Base-by-base conservation (phyloP, 2,113 vertebrate genomes). In the Psilopsiagon aurifrons region DNA sequence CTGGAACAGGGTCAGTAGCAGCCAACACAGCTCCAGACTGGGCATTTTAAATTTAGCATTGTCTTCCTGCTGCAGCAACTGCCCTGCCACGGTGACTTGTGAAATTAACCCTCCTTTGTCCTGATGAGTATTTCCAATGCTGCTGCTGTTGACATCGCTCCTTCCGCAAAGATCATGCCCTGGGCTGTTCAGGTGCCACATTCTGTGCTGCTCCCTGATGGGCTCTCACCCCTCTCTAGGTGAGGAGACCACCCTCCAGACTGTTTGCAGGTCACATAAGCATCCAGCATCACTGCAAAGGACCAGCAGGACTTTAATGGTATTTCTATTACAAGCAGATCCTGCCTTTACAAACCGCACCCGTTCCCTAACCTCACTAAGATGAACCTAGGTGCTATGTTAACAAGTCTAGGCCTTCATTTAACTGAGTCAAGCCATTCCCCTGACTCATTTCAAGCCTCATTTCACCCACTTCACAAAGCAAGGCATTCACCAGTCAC, bases 141-240 rank as follows among this genome's bases (percentile, higher is more conserved):
- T 8, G 17, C n/a, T 0, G 1, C 57, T 12, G 52, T 29, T 25
- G 57, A 27, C 31, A 28, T 66, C 0, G 3, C 31, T 67, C 25
- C 18, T 10, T 60, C 24, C 7, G 4, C 0, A 0, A 73, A 43
- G 46, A 67, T 33, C 27, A 8, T 1, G 0, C 16, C 9, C 41
- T 37, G 39, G 20, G 22, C 49, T 44, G 9, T 33, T n/a, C 0
- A 0, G 22, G 86, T 39, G 68, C 29, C 1, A 3, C 15, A 20
- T 6, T 23, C 59, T 27, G 6, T 67, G n/a, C 17, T 5, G 0
- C 22, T 75, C n/a, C 11, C 37, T 17, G 19, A 62, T 44, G 74
- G 62, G 60, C 35, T 28, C 46, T 43, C 59, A 41, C 33, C 10
- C 22, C 22, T 47, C 18, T 63, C 27, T 37, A 29, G 23, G 43